Base-by-base conservation (phyloP, 2,888 invertebrate genomes). In the Vanessa cardui region DNA sequence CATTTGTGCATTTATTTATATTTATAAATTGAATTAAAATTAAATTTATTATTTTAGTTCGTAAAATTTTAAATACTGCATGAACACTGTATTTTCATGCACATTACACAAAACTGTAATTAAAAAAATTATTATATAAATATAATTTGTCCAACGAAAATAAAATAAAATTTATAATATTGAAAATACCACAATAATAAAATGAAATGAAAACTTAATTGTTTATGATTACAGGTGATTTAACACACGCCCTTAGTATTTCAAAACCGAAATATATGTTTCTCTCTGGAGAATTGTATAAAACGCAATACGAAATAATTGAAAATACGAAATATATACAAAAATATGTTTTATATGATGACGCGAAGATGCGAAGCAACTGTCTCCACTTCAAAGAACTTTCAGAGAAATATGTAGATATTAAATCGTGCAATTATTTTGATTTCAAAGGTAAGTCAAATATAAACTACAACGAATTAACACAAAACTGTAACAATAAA, bases 181-280 rank as follows among this genome's bases (percentile, higher is more conserved):
- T 26, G 5, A 26, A 26, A 26, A 1, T 26, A 26, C 26, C 26
- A 26, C 26, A 26, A 26, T 26, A 5, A 26, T 26, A 26, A 5
- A 26, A 26, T 26, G 26, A 26, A 39, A 39, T 39, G 12, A 39
- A 39, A 39, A 12, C 2, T 12, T 39, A 1, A 39, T 50, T 12
- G 15, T 54, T 39, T 39, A 9, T 83, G 79, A 50, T 69, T 69
- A 8, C 80, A 89, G 89, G 77, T 75, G 89, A 89, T 76, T 49
- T 89, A n/a, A 68, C 76, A 18, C 87, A 89, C 71, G 79, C 83
- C 1, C 74, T 84, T 44, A 73, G 77, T 7, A 86, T 89, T 58
- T 85, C 89, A 1, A 85, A 83, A 46, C 88, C 89, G 4, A 87
- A 83, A 66, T 85, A 81, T 52, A 69, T 87, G 12, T 87, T 89